Conservation (phyloP, 2,888 invertebrate species). For the Deroplatys truncata region DNA sequence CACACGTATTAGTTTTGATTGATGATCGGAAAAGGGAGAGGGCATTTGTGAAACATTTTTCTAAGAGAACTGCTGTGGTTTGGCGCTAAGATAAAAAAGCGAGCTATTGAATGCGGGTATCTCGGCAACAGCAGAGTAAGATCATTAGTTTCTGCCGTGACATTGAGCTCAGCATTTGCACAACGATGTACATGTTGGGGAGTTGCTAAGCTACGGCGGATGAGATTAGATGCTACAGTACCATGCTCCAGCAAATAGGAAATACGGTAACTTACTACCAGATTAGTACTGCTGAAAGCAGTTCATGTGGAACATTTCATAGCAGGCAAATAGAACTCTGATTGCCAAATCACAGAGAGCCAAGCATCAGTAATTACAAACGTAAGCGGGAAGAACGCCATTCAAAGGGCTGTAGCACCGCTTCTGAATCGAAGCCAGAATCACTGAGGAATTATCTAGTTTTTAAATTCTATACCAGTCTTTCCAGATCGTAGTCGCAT, state of each 20-base stretch:
- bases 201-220: not conserved
- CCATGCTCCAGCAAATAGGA: not conserved
- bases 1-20: not conserved
- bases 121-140: not conserved
- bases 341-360: not conserved
- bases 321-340: not conserved
- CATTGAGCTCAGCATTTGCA: not conserved
- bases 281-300: not conserved
- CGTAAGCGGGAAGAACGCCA: not conserved
- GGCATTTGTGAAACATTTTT: not conserved
- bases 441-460: too few relatives aligned
- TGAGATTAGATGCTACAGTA: not conserved
- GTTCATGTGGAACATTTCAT: not conserved
- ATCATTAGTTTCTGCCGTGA: not conserved
- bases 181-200: not conserved
- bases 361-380: not conserved
- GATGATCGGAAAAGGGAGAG: not conserved
- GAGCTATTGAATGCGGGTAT: not conserved
- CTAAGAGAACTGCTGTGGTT: not conserved
- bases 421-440: too few relatives aligned
- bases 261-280: not conserved
- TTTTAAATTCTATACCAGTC: too few relatives aligned
- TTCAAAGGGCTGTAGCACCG: too few relatives aligned
- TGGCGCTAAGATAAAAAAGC: not conserved
- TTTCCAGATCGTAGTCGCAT: too few relatives aligned